Base-by-base conservation (phyloP, 1,140 invertebrate species). In the Subanguina moxae region DNA sequence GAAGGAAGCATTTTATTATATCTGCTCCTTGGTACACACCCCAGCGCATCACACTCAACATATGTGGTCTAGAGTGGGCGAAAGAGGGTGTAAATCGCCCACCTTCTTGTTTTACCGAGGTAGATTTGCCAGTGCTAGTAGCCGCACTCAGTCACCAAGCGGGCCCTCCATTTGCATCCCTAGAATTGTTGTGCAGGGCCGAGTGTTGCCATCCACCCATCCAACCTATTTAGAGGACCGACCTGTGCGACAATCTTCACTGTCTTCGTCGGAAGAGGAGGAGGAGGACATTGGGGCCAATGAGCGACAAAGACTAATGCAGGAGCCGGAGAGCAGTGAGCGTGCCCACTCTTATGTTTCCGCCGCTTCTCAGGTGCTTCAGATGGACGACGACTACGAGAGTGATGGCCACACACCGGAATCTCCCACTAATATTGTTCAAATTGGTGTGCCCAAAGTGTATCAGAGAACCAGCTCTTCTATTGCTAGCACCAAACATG, bases 301-400 rank as follows among this genome's bases (percentile, higher is more conserved):
- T 57, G 52, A 57, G 52, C 52, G 28, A 30, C 52, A 57, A 30
- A 23, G 52, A 23, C 52, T 57, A 23, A 57, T 57, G 52, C 21
- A 57, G 11, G 28, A 57, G 21, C 21, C 52, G 11, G 3, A 57
- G 52, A 30, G 3, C 11, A 38, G 32, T 38, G 32, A 38, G 32
- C 32, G 32, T 38, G 32, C 3, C 32, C 32, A 38, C 11, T 38
- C 32, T 38, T 56, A 56, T 56, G 13, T 56, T 56, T 56, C 52
- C 13, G 15, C n/a, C n/a, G 32, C 32, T 38, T 38, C 32, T 38
- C 32, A 38, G 11, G 32, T 38, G 32, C 3, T 38, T 3, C 3
- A 38, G 32, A 11, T 38, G 3, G 48, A 52, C 3, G 48, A 19
- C 48, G 48, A 52, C 48, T 21, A 19, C 17, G 48, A 52, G 3